These are phyloP conservation scores for Chaetoderma sp. DNA, from an alignment of 2,888 invertebrate species.

Conservation along the genomic window DNA sequence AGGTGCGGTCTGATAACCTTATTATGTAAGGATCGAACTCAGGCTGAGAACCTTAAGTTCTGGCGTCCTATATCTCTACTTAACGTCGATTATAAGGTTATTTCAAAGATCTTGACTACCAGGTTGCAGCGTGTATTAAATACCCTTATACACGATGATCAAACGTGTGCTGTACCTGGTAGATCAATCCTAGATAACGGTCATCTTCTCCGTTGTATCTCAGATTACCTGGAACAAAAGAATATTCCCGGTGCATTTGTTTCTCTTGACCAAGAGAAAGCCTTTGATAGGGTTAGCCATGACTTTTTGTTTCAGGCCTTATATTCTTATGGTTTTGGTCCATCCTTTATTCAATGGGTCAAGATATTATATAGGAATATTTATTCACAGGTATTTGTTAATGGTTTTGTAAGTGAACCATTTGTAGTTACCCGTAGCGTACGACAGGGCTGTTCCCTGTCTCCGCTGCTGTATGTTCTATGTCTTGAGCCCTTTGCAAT, in stretches of 20 bases:
- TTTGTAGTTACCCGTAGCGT: constrained; percentile 6
- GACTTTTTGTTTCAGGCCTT: constrained; percentile 1
- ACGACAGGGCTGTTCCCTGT: constrained; percentile 21
- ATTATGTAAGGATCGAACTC: neutral
- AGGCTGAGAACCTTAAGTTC: neutral
- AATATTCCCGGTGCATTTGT: neutral
- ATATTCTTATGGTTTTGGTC: constrained; percentile 3
- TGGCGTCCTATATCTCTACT: constrained; percentile 23
- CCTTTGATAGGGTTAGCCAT: constrained; percentile 22
- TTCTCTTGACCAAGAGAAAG: constrained; percentile 19
- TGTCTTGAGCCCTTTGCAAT: constrained; percentile 10
- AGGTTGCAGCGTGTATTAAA: constrained; percentile 10
- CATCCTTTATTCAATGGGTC: constrained; percentile 12
- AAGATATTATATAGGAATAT: neutral
- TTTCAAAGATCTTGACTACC: constrained; percentile 17
- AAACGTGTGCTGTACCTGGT: constrained; percentile 14
- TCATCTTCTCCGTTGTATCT: constrained; percentile 16
- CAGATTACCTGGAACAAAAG: constrained; percentile 16
- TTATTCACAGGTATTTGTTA: neutral
- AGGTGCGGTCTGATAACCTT: neutral
- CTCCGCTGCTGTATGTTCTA: constrained; percentile 8
- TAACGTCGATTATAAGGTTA: constrained; percentile 15
- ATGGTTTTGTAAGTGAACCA: constrained; percentile 7
- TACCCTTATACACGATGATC: constrained; percentile 14
- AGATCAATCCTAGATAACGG: constrained; percentile 16